phyloP scores from a whole-genome alignment of 2,113 vertebrate genomes.

The Muscicapa adusta region DNA sequence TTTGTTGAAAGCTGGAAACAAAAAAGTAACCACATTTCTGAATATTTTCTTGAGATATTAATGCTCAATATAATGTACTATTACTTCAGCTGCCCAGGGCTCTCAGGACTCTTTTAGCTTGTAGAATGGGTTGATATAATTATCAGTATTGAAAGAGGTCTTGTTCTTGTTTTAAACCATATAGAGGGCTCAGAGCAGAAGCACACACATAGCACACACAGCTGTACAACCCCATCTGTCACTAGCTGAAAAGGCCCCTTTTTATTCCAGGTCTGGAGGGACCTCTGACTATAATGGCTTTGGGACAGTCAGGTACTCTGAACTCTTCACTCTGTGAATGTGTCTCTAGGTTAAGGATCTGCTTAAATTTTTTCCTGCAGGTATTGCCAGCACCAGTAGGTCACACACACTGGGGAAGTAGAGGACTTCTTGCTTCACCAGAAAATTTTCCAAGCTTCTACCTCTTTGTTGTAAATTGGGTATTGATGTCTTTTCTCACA shows the following conservation, averaged over 20 bases:
- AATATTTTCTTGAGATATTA: not conserved
- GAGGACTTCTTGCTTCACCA: not conserved
- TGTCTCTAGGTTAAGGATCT: not conserved
- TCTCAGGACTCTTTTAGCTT: not conserved
- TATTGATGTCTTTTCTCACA: not conserved
- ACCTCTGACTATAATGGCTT: not conserved
- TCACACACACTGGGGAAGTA: not conserved
- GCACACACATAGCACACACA: rapidly evolving
- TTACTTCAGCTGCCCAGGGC: not conserved
- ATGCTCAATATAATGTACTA: not conserved
- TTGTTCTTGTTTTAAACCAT: not conserved
- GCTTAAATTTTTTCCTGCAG: not conserved
- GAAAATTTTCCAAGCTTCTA: not conserved
- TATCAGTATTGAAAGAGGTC: not conserved
- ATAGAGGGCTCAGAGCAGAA: not conserved
- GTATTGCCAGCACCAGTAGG: not conserved
- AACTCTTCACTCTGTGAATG: not conserved
- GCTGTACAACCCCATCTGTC: not conserved
- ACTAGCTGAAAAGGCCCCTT: not conserved
- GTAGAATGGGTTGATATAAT: not conserved
- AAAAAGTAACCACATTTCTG: not conserved
- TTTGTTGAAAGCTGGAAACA: not conserved
- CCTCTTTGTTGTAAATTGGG: not conserved
- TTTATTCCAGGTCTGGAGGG: not conserved
- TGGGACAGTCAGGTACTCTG: not conserved